Evolutionary conservation across 2,113 vertebrate genomes (phyloP).

Genomic region (Pantherophis guttatus): DNA sequence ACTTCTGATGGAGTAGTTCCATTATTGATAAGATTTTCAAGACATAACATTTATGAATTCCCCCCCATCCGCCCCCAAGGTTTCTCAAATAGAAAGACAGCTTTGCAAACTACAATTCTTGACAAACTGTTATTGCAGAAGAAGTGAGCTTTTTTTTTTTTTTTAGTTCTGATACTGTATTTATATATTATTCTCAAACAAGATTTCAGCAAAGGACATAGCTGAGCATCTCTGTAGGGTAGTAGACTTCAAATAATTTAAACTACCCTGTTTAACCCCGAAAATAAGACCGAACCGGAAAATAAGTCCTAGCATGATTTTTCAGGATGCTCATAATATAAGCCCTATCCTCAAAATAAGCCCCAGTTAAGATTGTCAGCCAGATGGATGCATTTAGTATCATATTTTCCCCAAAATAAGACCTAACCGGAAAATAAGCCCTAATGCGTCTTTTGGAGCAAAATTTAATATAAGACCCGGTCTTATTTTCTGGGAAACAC

Average conservation of each 20-base stretch:
- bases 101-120: conserved; percentile 10
- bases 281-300: too few species aligned
- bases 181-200: conserved; percentile 18
- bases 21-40: conserved; percentile 17
- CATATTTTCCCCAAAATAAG: too few species aligned
- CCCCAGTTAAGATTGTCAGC: too few species aligned
- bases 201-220: conserved; percentile 33
- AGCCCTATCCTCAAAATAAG: too few species aligned
- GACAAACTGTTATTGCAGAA: conserved; percentile 43
- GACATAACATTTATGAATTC: background rate
- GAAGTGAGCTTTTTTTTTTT: conserved; percentile 21
- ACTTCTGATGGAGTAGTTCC: conserved; percentile 18
- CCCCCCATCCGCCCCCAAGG: background rate
- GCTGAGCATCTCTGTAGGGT: conserved; percentile 40
- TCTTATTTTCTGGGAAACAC: too few species aligned
- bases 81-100: conserved; percentile 27
- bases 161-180: conserved; percentile 34
- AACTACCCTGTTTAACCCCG: too few species aligned
- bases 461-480: too few species aligned
- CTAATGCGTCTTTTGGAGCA: too few species aligned
- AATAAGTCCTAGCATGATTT: too few species aligned
- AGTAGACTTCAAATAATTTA: conserved; percentile 27
- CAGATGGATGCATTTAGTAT: too few species aligned
- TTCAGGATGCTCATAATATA: too few species aligned
- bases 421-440: too few species aligned